Conservation (phyloP, 2,888 invertebrate species). For the Marronus borbonicus region DNA sequence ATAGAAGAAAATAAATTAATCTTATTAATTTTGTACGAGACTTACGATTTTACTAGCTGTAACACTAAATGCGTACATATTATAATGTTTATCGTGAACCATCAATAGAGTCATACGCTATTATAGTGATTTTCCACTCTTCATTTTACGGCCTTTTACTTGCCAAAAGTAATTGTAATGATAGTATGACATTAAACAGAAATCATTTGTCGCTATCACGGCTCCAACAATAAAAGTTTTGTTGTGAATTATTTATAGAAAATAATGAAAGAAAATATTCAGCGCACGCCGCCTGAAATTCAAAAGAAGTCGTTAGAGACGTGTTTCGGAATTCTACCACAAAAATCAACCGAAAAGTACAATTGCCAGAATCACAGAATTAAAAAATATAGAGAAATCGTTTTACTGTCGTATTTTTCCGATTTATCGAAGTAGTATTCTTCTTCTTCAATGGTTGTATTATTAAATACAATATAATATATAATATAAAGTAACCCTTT, state of each 20-base stretch:
- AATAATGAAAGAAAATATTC: not conserved
- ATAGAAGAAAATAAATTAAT: not conserved
- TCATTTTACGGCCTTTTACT: no score
- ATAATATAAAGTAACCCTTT: not conserved
- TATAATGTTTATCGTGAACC: not conserved
- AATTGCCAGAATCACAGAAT: not conserved
- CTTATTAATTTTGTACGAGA: no score
- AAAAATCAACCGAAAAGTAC: not conserved
- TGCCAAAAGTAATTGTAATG: no score
- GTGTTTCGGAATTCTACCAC: no score
- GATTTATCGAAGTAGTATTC: no score
- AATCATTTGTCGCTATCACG: not conserved
- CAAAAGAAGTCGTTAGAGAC: not conserved
- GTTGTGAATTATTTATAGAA: conserved; percentile 1
- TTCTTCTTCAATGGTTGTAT: not conserved
- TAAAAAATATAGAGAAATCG: no score
- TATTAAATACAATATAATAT: no score
- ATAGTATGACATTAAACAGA: not conserved
- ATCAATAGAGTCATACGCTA: no score
- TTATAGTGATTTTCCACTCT: no score
- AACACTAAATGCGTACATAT: no score
- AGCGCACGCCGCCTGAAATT: not conserved
- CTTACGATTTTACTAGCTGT: no score
- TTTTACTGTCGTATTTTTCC: no score
- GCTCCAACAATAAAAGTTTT: not conserved